phyloP scores from a whole-genome alignment of 2,888 invertebrate genomes.

The Drosophila anomalata region DNA sequence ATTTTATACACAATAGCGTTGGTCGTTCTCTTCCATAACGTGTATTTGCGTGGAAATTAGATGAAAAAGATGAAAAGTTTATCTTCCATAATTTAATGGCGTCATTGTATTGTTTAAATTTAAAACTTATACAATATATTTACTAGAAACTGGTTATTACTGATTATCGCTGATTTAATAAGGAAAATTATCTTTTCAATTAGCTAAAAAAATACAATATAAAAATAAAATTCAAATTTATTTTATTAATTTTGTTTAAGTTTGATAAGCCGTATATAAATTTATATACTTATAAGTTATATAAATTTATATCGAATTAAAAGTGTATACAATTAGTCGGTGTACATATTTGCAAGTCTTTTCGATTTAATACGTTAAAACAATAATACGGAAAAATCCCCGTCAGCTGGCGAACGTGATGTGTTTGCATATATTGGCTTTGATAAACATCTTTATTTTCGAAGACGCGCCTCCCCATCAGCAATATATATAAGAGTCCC shows the following conservation, averaged over 20 bases:
- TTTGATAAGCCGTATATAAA: neutral
- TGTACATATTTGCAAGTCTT: neutral
- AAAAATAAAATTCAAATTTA: too few species aligned
- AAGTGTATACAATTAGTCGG: neutral
- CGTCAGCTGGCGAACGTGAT: conserved; percentile 3
- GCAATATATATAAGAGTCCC: conserved; percentile 33
- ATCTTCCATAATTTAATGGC: neutral
- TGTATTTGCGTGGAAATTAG: neutral
- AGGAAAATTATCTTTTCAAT: neutral
- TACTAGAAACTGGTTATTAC: neutral
- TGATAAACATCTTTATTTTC: conserved; percentile 7
- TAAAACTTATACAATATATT: neutral
- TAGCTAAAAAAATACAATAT: too few species aligned
- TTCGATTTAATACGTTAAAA: conserved; percentile 4
- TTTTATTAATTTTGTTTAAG: too few species aligned
- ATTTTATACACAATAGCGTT: neutral
- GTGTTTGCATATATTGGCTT: conserved; percentile 3
- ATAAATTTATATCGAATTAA: too few species aligned
- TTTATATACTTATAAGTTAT: neutral
- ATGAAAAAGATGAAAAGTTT: neutral
- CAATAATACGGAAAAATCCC: conserved; percentile 22
- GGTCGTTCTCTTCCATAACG: neutral
- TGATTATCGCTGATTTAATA: neutral
- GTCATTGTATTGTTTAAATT: neutral
- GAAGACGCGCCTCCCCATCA: conserved; percentile 1